These are phyloP conservation scores for Eurosta solidaginis DNA, from an alignment of 1,140 invertebrate genomes.

Conservation along the genomic window DNA sequence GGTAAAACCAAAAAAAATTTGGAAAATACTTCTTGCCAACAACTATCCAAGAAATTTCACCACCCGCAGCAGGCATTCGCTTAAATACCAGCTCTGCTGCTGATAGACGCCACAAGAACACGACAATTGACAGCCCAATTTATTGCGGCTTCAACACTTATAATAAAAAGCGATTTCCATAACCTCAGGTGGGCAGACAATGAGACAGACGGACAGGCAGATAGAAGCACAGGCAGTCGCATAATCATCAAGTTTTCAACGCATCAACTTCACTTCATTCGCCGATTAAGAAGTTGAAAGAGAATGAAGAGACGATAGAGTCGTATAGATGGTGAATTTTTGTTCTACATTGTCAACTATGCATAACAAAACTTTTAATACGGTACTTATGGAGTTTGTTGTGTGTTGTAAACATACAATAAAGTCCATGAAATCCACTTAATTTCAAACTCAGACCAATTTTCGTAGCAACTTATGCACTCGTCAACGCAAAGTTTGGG, in stretches of 20 bases:
- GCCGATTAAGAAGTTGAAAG: neutral
- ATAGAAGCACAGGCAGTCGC: neutral
- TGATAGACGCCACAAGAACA: neutral
- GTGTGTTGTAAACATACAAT: neutral
- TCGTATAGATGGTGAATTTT: neutral
- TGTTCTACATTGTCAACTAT: neutral
- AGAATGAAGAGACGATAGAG: too few species aligned
- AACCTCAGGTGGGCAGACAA: neutral
- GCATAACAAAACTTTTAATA: neutral
- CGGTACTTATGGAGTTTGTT: neutral
- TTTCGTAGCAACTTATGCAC: neutral
- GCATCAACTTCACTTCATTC: constrained; percentile 7
- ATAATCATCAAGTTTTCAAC: neutral
- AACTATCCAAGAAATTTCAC: neutral
- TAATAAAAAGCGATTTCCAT: neutral
- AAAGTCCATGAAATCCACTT: constrained; percentile 31
- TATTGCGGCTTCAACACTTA: neutral
- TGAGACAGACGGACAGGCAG: neutral
- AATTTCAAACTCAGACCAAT: constrained; percentile 27
- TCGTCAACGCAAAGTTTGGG: neutral
- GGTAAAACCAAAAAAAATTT: neutral
- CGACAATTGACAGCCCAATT: constrained; percentile 15
- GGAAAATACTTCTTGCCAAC: neutral
- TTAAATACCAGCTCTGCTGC: neutral
- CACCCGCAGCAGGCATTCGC: neutral